phyloP scores from a whole-genome alignment of 2,113 vertebrate species.

The Hippocampus abdominalis region DNA sequence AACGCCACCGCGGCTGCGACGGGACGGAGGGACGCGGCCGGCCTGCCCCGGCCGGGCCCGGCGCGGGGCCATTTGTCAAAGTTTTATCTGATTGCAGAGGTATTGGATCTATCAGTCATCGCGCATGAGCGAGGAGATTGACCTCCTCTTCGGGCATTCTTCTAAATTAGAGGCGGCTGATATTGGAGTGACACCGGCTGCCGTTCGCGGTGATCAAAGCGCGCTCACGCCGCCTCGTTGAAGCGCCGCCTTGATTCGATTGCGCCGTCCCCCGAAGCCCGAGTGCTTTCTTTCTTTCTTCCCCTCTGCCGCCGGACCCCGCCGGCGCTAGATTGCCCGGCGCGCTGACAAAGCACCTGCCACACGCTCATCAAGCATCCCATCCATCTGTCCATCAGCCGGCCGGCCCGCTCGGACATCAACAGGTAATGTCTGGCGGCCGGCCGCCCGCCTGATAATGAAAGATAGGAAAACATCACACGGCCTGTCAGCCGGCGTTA shows the following conservation, averaged over 20 bases:
- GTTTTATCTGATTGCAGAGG: conserved; percentile 95
- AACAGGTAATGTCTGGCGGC: conserved; percentile 75
- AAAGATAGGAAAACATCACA: conserved; percentile 78
- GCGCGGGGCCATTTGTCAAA: conserved; percentile 87
- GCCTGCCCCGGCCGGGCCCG: conserved; percentile 58
- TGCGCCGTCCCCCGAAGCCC: conserved; percentile 56
- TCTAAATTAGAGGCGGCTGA: conserved; percentile 73
- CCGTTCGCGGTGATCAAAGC: conserved; percentile 49
- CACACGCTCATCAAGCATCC: conserved; percentile 74
- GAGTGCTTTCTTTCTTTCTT: conserved; percentile 63
- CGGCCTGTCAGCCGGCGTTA: conserved; percentile 71
- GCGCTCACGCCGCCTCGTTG: conserved; percentile 57
- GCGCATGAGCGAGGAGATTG: conserved; percentile 80
- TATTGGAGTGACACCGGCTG: conserved; percentile 54
- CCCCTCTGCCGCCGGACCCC: conserved; percentile 25
- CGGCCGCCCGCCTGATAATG: conserved; percentile 68
- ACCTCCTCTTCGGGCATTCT: conserved; percentile 74
- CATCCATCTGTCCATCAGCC: conserved; percentile 81
- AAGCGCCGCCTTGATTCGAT: conserved; percentile 56
- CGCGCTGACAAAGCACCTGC: conserved; percentile 82
- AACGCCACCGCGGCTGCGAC: conserved; percentile 78
- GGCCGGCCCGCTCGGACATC: conserved; percentile 66
- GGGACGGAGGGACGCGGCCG: conserved; percentile 75
- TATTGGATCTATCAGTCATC: conserved; percentile 92
- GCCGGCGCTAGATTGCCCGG: conserved; percentile 74